Percentiles rank a stretch among this genome's conserved stretches.
Evolutionary conservation across 2,113 vertebrate species (phyloP).

Genomic region (Conger conger): DNA sequence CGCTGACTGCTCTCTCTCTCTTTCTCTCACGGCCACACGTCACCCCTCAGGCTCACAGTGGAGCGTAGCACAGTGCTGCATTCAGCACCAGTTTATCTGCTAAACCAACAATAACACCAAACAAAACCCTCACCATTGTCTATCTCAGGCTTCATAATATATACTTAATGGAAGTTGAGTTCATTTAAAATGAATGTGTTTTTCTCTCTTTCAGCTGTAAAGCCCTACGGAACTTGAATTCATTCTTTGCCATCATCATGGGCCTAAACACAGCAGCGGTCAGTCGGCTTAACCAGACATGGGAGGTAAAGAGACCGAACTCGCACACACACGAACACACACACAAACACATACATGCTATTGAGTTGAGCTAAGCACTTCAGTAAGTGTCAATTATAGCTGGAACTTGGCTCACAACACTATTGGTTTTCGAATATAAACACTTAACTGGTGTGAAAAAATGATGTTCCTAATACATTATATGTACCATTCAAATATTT

Average conservation of each 20-base stretch:
- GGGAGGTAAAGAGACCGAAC: conserved; percentile 80
- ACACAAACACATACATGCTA: not conserved
- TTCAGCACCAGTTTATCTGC: not conserved
- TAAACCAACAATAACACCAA: not conserved
- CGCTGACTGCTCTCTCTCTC: not conserved
- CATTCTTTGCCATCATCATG: conserved; percentile 97
- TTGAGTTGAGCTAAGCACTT: not conserved
- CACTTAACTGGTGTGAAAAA: not conserved
- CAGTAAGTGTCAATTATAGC: no score
- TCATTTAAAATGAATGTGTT: not conserved
- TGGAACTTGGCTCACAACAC: no score
- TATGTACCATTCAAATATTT: not conserved
- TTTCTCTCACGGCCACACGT: not conserved
- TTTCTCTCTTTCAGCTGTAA: conserved; percentile 81
- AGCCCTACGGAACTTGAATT: conserved; percentile 94
- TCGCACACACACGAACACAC: not conserved
- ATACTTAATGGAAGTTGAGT: not conserved
- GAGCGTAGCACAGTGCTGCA: not conserved
- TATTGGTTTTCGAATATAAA: not conserved
- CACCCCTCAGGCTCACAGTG: not conserved
- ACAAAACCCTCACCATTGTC: not conserved
- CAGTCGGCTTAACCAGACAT: conserved; percentile 89
- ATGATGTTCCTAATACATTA: not conserved
- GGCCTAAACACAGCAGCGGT: conserved; percentile 94
- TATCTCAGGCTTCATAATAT: no score